Evolutionary conservation across 2,113 vertebrate species (phyloP), one percentile per base, ranked within the genome.

Genomic region (Phocoena phocoena): DNA sequence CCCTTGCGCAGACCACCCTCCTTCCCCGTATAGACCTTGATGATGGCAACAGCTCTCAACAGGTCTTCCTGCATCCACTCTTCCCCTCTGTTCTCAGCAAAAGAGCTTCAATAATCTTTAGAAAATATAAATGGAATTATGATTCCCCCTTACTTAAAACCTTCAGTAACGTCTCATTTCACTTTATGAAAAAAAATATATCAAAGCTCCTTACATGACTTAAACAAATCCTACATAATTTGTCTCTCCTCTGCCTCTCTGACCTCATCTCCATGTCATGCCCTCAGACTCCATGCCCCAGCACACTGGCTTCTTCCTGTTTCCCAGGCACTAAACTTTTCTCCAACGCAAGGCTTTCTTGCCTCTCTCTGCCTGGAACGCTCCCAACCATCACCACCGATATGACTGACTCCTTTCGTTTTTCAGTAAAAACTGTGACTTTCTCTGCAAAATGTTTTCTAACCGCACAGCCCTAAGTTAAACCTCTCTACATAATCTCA

Each of bases 201-300:
- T 44, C 8, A 62, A 84, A 81, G 5, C 38, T 53, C 60, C 23
- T 79, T 63, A 58, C 1, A 55, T 26, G 67, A 58, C 26, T 90
- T 68, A 82, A 90, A 47, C 41, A 82, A 77, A 70, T 14, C 50
- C 17, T 6, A 15, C 2, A n/a, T 1, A 6, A 21, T 65, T 76
- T 60, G 0, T 92, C 62, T 93, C 7, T 25, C 15, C 2, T 76
- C 28, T 7, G 1, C 9, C 55, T 80, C 28, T 60, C 60, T 65
- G 28, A 38, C 2, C 6, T 65, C 20, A 10, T 2, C 33, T 41
- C 2, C 5, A 10, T 5, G 3, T 36, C 23, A 3, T 0, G 6
- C 14, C 33, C 23, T 88, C 41, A 20, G 58, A 55, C 10, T 21
- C 84, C 15, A 41, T 10, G 55, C 9, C 0, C 44, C n/a, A 26